phyloP scores from a whole-genome alignment of 2,888 invertebrate species.

The Cataglyphis livida region DNA sequence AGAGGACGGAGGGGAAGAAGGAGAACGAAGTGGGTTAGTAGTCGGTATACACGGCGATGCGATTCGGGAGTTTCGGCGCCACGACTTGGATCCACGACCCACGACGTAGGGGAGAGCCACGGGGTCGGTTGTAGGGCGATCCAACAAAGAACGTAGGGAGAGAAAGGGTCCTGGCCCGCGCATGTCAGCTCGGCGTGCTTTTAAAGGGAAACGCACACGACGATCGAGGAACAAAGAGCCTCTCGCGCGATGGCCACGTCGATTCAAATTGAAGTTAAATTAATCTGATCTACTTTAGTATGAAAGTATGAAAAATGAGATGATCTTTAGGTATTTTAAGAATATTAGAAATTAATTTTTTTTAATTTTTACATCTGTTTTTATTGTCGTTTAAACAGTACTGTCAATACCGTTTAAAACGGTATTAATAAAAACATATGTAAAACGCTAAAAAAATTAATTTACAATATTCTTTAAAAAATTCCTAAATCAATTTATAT shows the following conservation, averaged over 20 bases:
- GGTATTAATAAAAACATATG: no score
- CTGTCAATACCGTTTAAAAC: no score
- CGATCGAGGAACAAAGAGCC: conserved; percentile 57
- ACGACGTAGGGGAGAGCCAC: conserved; percentile 67
- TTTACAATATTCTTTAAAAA: no score
- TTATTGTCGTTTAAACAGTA: no score
- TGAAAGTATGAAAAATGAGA: no score
- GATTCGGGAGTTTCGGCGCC: background rate
- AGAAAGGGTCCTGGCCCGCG: conserved; percentile 70
- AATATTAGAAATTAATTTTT: no score
- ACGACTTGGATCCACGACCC: background rate
- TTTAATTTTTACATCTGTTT: no score
- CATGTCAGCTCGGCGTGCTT: conserved; percentile 69
- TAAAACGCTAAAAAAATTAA: no score
- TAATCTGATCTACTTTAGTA: no score
- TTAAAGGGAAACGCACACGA: conserved; percentile 71
- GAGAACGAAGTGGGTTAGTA: conserved; percentile 1
- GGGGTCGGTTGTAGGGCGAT: conserved; percentile 72
- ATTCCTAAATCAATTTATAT: no score
- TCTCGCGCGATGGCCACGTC: background rate
- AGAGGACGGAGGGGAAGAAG: conserved; percentile 65
- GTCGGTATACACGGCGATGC: background rate
- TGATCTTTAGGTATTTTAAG: no score
- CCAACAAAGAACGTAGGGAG: conserved; percentile 74
- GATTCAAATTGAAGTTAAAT: no score